Percentiles rank a stretch among this genome's conserved stretches.
These are phyloP conservation scores for Gobiocypris rarus DNA, from an alignment of 2,113 vertebrate genomes.

Conservation along the genomic window DNA sequence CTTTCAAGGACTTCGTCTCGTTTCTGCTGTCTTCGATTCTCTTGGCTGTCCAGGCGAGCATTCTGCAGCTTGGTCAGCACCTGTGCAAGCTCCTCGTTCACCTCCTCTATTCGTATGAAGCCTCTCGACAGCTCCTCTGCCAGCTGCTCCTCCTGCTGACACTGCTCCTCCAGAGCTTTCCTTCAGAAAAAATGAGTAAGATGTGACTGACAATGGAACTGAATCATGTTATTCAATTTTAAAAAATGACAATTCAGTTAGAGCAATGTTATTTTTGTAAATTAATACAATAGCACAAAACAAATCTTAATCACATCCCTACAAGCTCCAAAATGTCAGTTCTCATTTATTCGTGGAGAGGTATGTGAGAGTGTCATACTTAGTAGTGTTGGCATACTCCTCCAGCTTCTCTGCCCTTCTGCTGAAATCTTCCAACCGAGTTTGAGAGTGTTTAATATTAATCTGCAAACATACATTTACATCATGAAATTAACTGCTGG, in stretches of 20 bases:
- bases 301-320: neutral
- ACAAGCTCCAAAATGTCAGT: neutral
- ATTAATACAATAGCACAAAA: neutral
- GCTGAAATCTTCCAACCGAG: conserved; percentile 82
- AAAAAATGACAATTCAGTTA: neutral
- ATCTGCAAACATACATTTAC: conserved; percentile 69
- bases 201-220: neutral
- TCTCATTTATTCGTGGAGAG: neutral
- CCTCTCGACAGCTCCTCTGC: conserved; percentile 74
- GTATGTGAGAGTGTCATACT: conserved; percentile 71
- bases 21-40: conserved; percentile 81
- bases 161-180: conserved; percentile 74
- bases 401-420: conserved; percentile 83
- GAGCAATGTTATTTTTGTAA: too few species aligned
- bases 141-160: conserved; percentile 76
- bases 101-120: conserved; percentile 72
- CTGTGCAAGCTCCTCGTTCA: conserved; percentile 81
- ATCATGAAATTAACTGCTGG: neutral
- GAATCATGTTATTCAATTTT: neutral
- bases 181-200: conserved; percentile 65
- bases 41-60: conserved; percentile 85
- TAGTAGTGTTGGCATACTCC: conserved; percentile 84
- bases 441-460: conserved; percentile 78
- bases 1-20: conserved; percentile 84
- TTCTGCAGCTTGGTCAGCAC: conserved; percentile 81